Evolutionary conservation across 2,113 vertebrate species (phyloP).

Genomic region (Chaenocephalus aceratus): DNA sequence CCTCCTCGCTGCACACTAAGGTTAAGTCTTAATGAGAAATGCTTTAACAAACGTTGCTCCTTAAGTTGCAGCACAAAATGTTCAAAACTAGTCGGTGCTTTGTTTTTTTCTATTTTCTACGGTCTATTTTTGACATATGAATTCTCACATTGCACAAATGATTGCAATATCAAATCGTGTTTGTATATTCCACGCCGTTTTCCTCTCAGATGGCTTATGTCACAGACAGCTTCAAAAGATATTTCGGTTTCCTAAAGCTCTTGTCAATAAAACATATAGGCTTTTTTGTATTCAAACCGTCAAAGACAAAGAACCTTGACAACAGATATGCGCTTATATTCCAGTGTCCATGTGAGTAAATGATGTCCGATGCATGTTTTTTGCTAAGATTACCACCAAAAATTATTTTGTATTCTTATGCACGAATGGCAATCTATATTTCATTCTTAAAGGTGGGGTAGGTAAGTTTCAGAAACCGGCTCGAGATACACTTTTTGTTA

Average conservation of each 20-base stretch:
- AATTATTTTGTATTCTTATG: not conserved
- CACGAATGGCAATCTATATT: conserved; percentile 10
- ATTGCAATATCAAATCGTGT: conserved; percentile 23
- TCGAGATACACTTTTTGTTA: too few species aligned
- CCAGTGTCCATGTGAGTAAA: not conserved
- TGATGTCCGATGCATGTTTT: not conserved
- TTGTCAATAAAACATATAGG: not conserved
- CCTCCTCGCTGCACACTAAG: conserved; percentile 20
- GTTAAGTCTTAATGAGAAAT: conserved; percentile 22
- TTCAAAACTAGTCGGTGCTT: not conserved
- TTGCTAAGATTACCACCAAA: not conserved
- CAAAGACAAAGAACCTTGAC: conserved; percentile 1
- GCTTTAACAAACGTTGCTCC: not conserved
- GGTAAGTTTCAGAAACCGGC: too few species aligned
- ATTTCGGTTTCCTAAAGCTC: conserved; percentile 11
- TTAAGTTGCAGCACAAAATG: not conserved
- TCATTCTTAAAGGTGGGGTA: not conserved
- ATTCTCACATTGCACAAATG: conserved; percentile 14
- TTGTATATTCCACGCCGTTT: conserved; percentile 28
- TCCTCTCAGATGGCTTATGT: not conserved
- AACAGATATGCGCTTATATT: not conserved
- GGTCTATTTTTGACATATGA: conserved; percentile 3
- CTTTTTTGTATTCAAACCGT: not conserved
- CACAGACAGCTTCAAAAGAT: conserved; percentile 10
- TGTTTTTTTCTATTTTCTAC: not conserved